These are phyloP conservation scores for Toxotes chatareus DNA, from an alignment of 2,113 vertebrate species.

Conservation along the genomic window DNA sequence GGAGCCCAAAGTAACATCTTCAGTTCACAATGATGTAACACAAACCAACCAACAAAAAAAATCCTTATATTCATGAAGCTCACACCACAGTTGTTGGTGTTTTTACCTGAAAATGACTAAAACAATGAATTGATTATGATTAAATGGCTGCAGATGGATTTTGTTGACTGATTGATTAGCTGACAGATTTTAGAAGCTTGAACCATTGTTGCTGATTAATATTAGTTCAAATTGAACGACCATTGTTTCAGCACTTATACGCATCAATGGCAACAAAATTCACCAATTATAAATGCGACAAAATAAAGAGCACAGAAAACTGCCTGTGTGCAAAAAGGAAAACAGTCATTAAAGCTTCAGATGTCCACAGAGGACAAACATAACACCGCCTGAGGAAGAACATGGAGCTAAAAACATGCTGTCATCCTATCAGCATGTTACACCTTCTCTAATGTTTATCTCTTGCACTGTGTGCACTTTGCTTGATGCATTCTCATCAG, in stretches of 20 bases:
- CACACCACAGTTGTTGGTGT: too few species aligned
- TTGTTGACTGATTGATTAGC: too few species aligned
- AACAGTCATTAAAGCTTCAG: conserved; percentile 5
- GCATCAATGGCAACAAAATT: not conserved
- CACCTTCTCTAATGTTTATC: not conserved
- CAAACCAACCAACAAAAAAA: too few species aligned
- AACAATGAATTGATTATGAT: too few species aligned
- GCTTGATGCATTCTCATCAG: not conserved
- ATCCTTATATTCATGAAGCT: too few species aligned
- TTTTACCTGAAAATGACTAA: too few species aligned
- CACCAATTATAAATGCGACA: not conserved
- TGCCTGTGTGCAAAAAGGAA: conserved; percentile 3
- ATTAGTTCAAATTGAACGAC: too few species aligned
- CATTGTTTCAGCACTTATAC: not conserved
- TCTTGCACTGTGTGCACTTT: conserved; percentile 15
- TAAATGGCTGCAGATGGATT: too few species aligned
- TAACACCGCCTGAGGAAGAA: conserved; percentile 1
- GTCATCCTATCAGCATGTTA: not conserved
- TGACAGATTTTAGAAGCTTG: too few species aligned
- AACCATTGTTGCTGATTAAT: too few species aligned
- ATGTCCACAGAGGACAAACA: not conserved
- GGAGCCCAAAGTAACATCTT: too few species aligned
- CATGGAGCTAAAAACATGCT: not conserved
- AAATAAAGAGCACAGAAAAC: not conserved
- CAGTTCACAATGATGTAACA: too few species aligned